Conservation (phyloP, 1,140 invertebrate genomes). For the Bombus sylvicola region DNA sequence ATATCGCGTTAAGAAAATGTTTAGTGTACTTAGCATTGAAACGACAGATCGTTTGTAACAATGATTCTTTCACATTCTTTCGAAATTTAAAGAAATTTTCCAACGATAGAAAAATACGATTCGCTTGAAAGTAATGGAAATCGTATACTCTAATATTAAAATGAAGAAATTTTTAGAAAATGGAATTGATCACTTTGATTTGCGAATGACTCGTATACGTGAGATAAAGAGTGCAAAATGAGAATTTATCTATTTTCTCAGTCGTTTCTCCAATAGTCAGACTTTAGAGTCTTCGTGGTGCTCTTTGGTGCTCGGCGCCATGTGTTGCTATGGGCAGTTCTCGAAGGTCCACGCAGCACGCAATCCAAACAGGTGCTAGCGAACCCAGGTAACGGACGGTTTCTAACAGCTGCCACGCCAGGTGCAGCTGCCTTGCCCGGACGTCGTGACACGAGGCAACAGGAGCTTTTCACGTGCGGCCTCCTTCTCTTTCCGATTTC, state of each 20-base stretch:
- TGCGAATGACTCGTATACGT: no score
- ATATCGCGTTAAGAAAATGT: neutral
- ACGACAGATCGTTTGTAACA: no score
- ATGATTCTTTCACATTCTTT: no score
- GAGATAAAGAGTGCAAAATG: no score
- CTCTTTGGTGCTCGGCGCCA: constrained; percentile 35
- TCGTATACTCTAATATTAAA: no score
- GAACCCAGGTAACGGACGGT: constrained; percentile 78
- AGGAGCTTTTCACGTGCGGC: constrained; percentile 45
- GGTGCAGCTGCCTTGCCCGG: constrained; percentile 69
- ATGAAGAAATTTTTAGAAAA: no score
- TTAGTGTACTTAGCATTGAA: neutral
- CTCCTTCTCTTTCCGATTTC: constrained; percentile 54
- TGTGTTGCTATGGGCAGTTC: constrained; percentile 68
- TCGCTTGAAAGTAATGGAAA: no score
- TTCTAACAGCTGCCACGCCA: constrained; percentile 79
- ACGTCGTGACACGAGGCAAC: constrained; percentile 58
- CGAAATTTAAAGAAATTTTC: no score
- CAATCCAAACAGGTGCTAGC: constrained; percentile 80
- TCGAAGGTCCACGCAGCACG: constrained; percentile 71
- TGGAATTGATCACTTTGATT: no score
- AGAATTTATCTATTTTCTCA: no score
- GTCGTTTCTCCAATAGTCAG: neutral
- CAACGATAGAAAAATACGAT: no score
- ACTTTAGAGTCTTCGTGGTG: constrained; percentile 17